Evolutionary conservation across 2,888 invertebrate genomes (phyloP).

Genomic region (Pomacea canaliculata): DNA sequence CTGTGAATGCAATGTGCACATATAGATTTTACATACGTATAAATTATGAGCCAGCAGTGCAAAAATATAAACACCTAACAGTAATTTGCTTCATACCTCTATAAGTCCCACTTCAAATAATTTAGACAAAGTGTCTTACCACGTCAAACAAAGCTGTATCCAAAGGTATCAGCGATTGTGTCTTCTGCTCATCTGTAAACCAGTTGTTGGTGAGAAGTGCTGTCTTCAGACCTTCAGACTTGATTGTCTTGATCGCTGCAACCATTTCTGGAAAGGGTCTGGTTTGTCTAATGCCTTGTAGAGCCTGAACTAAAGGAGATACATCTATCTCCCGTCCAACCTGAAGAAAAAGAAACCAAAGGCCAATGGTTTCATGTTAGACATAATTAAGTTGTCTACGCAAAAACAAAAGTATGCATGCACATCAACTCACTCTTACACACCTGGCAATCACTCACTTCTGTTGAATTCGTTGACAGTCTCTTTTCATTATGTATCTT

Average conservation of each 20-base stretch:
- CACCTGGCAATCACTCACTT: too few relatives aligned
- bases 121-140: conserved; percentile 39
- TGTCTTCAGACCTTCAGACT: conserved; percentile 68
- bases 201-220: conserved; percentile 72
- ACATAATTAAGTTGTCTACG: too few relatives aligned
- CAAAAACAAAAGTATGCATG: too few relatives aligned
- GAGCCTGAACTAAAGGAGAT: conserved; percentile 40
- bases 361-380: background rate
- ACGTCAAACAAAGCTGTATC: conserved; percentile 65
- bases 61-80: too few relatives aligned
- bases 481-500: too few relatives aligned
- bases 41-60: too few relatives aligned
- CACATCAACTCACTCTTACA: too few relatives aligned
- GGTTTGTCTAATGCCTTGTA: conserved; percentile 26
- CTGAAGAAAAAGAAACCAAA: conserved; percentile 31
- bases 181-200: conserved; percentile 43
- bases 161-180: conserved; percentile 44
- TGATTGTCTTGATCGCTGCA: conserved; percentile 64
- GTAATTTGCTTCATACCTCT: too few relatives aligned
- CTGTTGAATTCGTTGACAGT: too few relatives aligned
- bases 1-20: too few relatives aligned
- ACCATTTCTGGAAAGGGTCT: conserved; percentile 58
- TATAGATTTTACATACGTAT: too few relatives aligned
- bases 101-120: too few relatives aligned
- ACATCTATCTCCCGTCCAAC: conserved; percentile 51